Evolutionary conservation across 2,888 invertebrate species (phyloP).

Genomic region (Volucella zonaria): DNA sequence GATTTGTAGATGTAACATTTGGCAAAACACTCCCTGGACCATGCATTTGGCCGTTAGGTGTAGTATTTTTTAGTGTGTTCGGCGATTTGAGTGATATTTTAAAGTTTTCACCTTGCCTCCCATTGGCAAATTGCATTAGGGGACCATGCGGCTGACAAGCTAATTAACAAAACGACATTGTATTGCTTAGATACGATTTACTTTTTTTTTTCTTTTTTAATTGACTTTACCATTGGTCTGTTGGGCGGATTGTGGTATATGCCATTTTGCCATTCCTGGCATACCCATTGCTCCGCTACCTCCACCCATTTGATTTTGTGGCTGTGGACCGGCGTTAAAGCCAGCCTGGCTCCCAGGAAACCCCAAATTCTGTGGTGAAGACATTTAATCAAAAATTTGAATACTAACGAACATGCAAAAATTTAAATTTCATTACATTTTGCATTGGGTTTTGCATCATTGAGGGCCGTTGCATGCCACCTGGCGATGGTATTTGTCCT

Average conservation of each 20-base stretch:
- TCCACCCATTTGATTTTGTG: slow-evolving; percentile 81
- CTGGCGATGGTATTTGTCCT: slow-evolving; percentile 80
- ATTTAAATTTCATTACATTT: slow-evolving; percentile 80
- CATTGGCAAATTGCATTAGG: slow-evolving; percentile 82
- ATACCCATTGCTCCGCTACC: slow-evolving; percentile 79
- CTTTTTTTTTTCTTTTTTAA: not conserved
- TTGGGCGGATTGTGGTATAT: slow-evolving; percentile 85
- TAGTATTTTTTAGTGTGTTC: slow-evolving; percentile 82
- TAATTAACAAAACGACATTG: slow-evolving; percentile 58
- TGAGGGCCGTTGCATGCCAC: slow-evolving; percentile 79
- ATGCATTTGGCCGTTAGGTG: slow-evolving; percentile 78
- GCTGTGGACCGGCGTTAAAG: slow-evolving; percentile 82
- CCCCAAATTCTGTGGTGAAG: slow-evolving; percentile 79
- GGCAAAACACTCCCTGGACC: slow-evolving; percentile 79
- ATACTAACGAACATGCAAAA: slow-evolving; percentile 15
- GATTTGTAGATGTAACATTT: slow-evolving; percentile 89
- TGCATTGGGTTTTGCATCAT: slow-evolving; percentile 83
- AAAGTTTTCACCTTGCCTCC: slow-evolving; percentile 82
- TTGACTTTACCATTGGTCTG: slow-evolving; percentile 82
- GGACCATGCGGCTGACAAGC: slow-evolving; percentile 81
- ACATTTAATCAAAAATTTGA: slow-evolving; percentile 12
- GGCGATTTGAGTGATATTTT: slow-evolving; percentile 83
- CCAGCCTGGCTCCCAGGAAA: slow-evolving; percentile 83
- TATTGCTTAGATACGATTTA: slow-evolving; percentile 1
- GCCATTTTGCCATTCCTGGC: slow-evolving; percentile 86